phyloP scores from a whole-genome alignment of 2,113 vertebrate genomes.

The Solea senegalensis region DNA sequence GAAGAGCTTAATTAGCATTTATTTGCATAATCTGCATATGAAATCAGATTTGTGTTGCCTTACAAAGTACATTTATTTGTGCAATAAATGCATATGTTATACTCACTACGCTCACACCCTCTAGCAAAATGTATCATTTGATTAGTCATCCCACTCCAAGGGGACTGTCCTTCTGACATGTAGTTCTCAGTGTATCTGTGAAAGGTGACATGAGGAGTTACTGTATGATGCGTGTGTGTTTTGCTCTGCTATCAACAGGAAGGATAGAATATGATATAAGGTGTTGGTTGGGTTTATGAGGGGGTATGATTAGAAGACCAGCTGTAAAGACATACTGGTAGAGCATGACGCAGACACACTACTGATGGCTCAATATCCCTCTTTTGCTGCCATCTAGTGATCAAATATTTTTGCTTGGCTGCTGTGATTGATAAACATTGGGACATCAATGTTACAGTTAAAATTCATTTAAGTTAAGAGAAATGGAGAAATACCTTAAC shows the following conservation, averaged over 20 bases:
- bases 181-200: slow-evolving; percentile 1
- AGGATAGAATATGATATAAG: slow-evolving; percentile 20
- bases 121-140: slow-evolving; percentile 40
- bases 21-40: neutral
- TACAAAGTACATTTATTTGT: neutral
- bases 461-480: too few species aligned
- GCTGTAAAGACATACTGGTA: slow-evolving; percentile 9
- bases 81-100: neutral
- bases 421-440: neutral
- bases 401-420: neutral
- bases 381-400: slow-evolving; percentile 55
- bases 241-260: slow-evolving; percentile 6
- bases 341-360: neutral
- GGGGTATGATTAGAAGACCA: neutral
- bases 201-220: slow-evolving; percentile 9
- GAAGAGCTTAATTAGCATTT: neutral
- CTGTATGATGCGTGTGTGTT: neutral
- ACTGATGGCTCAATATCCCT: neutral
- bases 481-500: too few species aligned
- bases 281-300: slow-evolving; percentile 11
- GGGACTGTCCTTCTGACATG: slow-evolving; percentile 29
- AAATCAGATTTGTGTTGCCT: neutral
- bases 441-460: neutral
- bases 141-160: slow-evolving; percentile 33
- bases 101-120: slow-evolving; percentile 5